Evolutionary conservation across 2,113 vertebrate genomes (phyloP).

Genomic region (Balaeniceps rex): DNA sequence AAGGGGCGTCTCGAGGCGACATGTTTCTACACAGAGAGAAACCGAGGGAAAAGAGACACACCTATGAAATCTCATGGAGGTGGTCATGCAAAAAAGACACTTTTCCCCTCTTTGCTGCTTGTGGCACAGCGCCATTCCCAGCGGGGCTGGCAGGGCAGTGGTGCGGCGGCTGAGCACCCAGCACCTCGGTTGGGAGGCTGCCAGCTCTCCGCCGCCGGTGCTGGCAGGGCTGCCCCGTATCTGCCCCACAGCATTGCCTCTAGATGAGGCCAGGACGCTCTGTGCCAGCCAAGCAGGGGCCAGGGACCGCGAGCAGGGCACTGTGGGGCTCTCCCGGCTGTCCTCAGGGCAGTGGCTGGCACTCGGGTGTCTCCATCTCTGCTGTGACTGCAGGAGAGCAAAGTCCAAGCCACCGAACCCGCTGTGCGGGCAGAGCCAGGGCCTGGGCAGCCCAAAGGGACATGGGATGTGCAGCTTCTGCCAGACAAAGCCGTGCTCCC

Average conservation of each 20-base stretch:
- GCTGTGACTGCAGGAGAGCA: neutral
- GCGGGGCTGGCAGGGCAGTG: neutral
- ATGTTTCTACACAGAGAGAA: neutral
- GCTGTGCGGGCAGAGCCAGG: neutral
- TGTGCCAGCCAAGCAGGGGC: neutral
- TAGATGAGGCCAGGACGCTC: neutral
- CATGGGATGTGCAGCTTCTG: accelerated
- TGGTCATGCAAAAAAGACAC: neutral
- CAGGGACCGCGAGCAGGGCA: neutral
- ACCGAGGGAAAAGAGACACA: neutral
- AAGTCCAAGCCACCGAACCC: neutral
- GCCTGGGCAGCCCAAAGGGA: neutral
- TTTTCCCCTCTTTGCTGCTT: neutral
- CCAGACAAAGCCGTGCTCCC: neutral
- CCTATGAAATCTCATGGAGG: neutral
- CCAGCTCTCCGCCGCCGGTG: neutral
- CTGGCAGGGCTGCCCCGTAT: neutral
- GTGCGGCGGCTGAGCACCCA: neutral
- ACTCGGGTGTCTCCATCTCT: neutral
- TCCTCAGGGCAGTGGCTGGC: neutral
- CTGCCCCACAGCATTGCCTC: neutral
- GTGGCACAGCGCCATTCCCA: neutral
- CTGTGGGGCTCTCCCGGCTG: neutral
- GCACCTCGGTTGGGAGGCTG: neutral
- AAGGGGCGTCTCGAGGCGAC: neutral